A percentile compares a stretch with the other conserved stretches of the same genome.
Conservation (phyloP, 2,113 vertebrate genomes). For the Crotophaga sulcirostris region DNA sequence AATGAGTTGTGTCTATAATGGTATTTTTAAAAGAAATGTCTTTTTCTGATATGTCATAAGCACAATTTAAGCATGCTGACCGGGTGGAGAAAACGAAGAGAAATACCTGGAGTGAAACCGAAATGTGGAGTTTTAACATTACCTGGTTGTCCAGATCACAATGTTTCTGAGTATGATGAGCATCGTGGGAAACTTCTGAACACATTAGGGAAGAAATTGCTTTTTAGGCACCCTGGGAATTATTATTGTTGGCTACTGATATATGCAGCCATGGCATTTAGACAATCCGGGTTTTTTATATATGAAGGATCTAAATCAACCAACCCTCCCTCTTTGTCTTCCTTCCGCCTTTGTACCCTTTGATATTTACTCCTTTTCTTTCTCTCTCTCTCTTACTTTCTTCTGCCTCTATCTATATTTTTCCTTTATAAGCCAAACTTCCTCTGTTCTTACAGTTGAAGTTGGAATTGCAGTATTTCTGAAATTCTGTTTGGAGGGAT, state of each 20-base stretch:
- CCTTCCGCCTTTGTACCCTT: fast-evolving
- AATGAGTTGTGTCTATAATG: not conserved
- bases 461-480: not conserved
- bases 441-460: not conserved
- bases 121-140: not conserved
- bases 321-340: not conserved
- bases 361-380: not conserved
- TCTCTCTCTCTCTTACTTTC: not conserved
- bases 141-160: not conserved
- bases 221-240: not conserved
- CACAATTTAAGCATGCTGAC: fast-evolving
- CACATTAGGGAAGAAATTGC: not conserved
- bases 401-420: fast-evolving
- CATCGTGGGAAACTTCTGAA: not conserved
- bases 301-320: fast-evolving
- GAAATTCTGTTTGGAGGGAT: not conserved
- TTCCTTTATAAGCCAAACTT: not conserved
- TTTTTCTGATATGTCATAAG: not conserved
- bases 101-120: not conserved
- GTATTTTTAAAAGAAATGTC: not conserved
- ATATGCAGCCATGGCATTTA: not conserved
- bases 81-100: not conserved
- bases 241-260: not conserved
- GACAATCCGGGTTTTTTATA: not conserved
- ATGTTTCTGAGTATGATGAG: not conserved